These are phyloP conservation scores for Notamacropus eugenii DNA, from an alignment of 2,797 vertebrate genomes.

Conservation along the genomic window DNA sequence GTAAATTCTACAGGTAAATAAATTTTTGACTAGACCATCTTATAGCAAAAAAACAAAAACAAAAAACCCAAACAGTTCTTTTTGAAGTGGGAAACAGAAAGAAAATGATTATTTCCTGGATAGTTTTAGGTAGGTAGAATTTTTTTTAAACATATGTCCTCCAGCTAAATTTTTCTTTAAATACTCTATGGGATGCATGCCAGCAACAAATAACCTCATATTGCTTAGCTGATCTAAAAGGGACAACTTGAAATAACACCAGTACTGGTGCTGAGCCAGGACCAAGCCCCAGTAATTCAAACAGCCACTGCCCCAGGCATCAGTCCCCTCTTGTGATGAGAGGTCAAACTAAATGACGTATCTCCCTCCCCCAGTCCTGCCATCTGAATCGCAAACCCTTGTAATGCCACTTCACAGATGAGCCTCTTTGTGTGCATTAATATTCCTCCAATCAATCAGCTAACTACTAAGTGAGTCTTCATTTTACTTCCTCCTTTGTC, in stretches of 20 bases:
- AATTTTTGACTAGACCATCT: background rate
- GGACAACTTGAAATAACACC: background rate
- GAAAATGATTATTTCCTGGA: conserved; percentile 6
- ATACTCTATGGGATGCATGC: background rate
- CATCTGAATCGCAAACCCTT: background rate
- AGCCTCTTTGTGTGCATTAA: background rate
- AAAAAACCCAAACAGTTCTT: background rate
- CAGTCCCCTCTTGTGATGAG: background rate
- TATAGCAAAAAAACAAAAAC: background rate
- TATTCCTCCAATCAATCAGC: background rate
- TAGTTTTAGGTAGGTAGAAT: background rate
- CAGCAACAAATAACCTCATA: conserved; percentile 2
- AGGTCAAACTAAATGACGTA: background rate
- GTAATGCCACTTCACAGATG: background rate
- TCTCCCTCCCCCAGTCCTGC: background rate
- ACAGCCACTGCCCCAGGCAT: background rate
- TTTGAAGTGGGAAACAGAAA: conserved; percentile 1
- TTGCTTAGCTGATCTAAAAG: conserved; percentile 1
- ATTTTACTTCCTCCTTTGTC: conserved; percentile 32
- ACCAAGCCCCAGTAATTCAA: background rate
- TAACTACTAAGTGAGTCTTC: background rate
- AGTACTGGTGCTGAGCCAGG: background rate
- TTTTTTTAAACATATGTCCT: background rate
- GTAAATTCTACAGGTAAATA: background rate
- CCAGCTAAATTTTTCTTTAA: background rate